Evolutionary conservation across 2,888 invertebrate genomes (phyloP), one percentile per base, ranked within the genome.

Genomic region (Andricus quercusramuli): DNA sequence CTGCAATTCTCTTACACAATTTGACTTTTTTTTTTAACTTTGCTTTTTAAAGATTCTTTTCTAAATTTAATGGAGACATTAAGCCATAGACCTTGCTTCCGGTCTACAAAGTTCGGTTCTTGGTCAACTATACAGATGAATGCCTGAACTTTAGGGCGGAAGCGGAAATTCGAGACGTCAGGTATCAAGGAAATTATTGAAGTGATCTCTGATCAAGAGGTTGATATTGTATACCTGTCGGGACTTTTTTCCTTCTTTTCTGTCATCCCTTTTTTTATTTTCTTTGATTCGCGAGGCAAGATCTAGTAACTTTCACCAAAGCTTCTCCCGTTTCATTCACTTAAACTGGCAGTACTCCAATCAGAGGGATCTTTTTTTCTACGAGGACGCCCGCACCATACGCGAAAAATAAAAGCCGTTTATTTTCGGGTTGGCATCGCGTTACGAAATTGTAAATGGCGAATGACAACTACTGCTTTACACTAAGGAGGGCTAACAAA

Each of bases 351-450:
- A 37, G 9, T 9, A 37, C 70, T 70, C 70, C 51, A 70, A 70
- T 70, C 70, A 56, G 70, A 70, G 32, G 51, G 32, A 32, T 44
- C 6, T 56, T 51, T 70, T 68, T 25, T 68, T n/a, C 25, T 29
- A 32, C 70, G 51, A 51, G 51, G 70, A 51, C 70, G 47, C 70
- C 20, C 44, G 20, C 68, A 15, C 8, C 68, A n/a, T 22, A 25
- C 44, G 37, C 22, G 47, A 47, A 47, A 47, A 44, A 1, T 41
- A 41, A 41, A 41, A 41, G 37, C 37, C 37, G 37, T 37, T 37
- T 37, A 37, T 37, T 37, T 37, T 37, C 6, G 37, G 37, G 37
- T 1, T 37, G 37, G 37, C 37, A 37, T 37, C 37, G 37, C 37
- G 37, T 37, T 37, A 37, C 37, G 37, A 37, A 37, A 37, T 37